phyloP scores from a whole-genome alignment of 2,113 vertebrate species.

The Conger conger region DNA sequence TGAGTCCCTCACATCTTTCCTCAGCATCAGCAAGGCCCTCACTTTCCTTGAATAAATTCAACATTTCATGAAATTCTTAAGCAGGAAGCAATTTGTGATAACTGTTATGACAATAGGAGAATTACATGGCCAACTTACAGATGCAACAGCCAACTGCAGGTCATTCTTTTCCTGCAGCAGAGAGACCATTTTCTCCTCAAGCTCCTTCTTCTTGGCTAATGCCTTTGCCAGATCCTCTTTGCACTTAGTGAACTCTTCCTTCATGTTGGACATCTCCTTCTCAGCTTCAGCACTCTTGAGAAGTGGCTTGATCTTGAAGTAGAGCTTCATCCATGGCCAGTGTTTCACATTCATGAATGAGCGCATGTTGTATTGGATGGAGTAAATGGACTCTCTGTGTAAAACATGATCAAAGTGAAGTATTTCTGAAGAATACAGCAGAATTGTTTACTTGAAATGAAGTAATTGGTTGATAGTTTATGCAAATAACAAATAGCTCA shows the following conservation, averaged over 20 bases:
- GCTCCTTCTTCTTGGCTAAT: conserved; percentile 69
- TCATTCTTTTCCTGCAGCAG: conserved; percentile 71
- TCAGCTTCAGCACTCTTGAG: conserved; percentile 76
- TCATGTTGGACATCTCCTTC: conserved; percentile 74
- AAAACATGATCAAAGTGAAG: too few species aligned
- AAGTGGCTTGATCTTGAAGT: conserved; percentile 75
- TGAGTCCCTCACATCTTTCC: conserved; percentile 27
- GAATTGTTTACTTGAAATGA: not conserved
- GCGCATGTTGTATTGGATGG: conserved; percentile 86
- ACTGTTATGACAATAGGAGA: too few species aligned
- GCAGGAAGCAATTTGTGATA: too few species aligned
- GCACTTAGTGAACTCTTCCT: conserved; percentile 80
- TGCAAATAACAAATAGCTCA: not conserved
- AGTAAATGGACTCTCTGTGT: conserved; percentile 76
- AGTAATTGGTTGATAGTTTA: too few species aligned
- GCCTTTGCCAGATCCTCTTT: conserved; percentile 82
- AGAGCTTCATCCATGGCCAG: conserved; percentile 79
- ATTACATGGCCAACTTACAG: not conserved
- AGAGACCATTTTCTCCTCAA: conserved; percentile 73
- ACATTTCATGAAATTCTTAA: not conserved
- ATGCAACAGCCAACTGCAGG: conserved; percentile 46
- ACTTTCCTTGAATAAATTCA: not conserved
- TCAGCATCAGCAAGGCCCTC: conserved; percentile 17
- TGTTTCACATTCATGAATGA: conserved; percentile 80
- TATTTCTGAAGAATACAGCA: not conserved